phyloP scores from a whole-genome alignment of 2,113 vertebrate species.

The Sander lucioperca region DNA sequence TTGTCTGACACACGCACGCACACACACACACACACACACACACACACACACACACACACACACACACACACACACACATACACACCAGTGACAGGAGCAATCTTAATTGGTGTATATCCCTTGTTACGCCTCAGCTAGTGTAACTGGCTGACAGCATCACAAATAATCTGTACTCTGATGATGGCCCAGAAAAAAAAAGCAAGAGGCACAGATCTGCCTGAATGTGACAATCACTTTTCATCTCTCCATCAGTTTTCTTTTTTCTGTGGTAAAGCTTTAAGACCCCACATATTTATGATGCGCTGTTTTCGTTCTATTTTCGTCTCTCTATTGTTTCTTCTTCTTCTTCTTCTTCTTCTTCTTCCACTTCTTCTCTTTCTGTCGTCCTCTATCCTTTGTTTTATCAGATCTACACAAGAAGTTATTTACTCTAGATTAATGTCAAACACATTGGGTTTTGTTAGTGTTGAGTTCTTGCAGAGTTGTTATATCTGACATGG shows the following conservation, averaged over 20 bases:
- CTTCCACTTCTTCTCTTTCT: not conserved
- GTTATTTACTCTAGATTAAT: not conserved
- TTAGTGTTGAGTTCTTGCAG: conserved; percentile 5
- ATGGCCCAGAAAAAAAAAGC: not conserved
- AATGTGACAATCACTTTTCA: conserved; percentile 7
- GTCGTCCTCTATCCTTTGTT: not conserved
- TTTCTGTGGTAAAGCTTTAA: not conserved
- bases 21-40: not conserved
- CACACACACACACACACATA: conserved; percentile 2
- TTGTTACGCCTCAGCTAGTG: conserved; percentile 43
- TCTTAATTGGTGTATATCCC: conserved; percentile 64
- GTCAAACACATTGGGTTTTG: conserved; percentile 19
- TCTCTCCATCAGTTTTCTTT: conserved; percentile 3
- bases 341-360: not conserved
- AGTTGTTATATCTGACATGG: conserved; percentile 52
- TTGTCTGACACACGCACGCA: not conserved
- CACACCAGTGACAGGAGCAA: conserved; percentile 38
- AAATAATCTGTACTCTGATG: conserved; percentile 12
- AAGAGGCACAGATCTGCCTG: not conserved
- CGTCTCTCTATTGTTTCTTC: not conserved
- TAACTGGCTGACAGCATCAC: conserved; percentile 32
- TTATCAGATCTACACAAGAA: not conserved
- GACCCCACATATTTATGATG: not conserved
- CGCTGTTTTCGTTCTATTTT: not conserved
- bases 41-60: not conserved